Conservation (phyloP, 1,140 invertebrate genomes). For the Calliphora vicina region DNA sequence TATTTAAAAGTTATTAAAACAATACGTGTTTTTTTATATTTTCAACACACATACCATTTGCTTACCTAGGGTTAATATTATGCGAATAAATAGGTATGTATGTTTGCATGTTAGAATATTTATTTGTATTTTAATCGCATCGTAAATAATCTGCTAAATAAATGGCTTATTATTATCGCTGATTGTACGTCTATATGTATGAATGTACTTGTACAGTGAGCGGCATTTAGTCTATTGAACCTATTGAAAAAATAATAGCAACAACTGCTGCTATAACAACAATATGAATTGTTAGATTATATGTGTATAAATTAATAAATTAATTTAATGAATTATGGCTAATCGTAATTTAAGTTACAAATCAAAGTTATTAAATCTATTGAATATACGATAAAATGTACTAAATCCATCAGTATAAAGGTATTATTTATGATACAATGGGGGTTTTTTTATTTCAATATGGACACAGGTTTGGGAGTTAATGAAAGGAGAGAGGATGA, state of each 20-base stretch:
- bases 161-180: constrained; percentile 26
- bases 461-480: no score
- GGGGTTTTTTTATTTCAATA: not conserved
- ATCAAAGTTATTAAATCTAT: constrained; percentile 8
- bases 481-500: no score
- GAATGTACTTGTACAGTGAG: not conserved
- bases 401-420: not conserved
- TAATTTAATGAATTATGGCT: not conserved
- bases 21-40: not conserved
- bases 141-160: constrained; percentile 15
- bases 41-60: not conserved
- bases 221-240: constrained; percentile 15
- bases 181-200: not conserved
- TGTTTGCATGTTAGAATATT: no score
- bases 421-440: not conserved
- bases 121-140: not conserved
- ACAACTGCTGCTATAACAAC: not conserved
- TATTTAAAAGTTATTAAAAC: not conserved
- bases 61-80: no score
- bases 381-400: not conserved
- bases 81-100: no score
- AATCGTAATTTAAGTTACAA: constrained; percentile 23
- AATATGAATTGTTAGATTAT: not conserved
- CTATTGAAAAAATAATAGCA: not conserved
- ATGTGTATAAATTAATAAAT: not conserved